Conservation (phyloP, 2,113 vertebrate species). For the Axis porcinus region DNA sequence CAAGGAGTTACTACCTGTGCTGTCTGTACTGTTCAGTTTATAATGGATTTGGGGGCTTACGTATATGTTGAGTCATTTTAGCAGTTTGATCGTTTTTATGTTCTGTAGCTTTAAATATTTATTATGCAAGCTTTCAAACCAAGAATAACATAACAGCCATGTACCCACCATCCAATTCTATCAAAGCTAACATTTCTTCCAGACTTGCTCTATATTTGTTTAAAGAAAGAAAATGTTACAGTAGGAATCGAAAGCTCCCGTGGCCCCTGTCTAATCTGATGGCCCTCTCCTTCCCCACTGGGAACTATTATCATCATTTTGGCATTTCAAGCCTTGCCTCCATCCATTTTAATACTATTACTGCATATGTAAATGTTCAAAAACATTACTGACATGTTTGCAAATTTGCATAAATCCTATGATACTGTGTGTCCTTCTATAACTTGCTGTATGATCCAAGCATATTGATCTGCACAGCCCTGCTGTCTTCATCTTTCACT, state of each 20-base stretch:
- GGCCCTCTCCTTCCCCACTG: not conserved
- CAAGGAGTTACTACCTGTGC: not conserved
- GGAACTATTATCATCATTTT: not conserved
- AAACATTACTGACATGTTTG: not conserved
- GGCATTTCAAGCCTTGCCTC: not conserved
- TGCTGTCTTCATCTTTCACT: not conserved
- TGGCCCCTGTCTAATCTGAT: constrained; percentile 27
- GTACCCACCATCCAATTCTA: not conserved
- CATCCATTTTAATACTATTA: constrained; percentile 13
- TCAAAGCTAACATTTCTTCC: constrained; percentile 12
- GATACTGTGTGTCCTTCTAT: not conserved
- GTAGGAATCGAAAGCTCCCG: not conserved
- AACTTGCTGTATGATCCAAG: constrained; percentile 43
- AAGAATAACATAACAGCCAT: not conserved
- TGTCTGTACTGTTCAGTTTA: not conserved
- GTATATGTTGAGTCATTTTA: constrained; percentile 9
- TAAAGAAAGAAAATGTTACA: constrained; percentile 43
- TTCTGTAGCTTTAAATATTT: constrained; percentile 46
- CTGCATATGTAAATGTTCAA: not conserved
- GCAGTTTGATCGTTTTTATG: constrained; percentile 34
- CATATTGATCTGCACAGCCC: not conserved
- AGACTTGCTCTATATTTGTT: constrained; percentile 25
- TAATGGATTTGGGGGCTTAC: constrained; percentile 25
- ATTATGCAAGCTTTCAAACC: constrained; percentile 3
- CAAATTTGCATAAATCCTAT: not conserved